Conservation (phyloP, 1,140 invertebrate genomes). For the Eumeta japonica region DNA sequence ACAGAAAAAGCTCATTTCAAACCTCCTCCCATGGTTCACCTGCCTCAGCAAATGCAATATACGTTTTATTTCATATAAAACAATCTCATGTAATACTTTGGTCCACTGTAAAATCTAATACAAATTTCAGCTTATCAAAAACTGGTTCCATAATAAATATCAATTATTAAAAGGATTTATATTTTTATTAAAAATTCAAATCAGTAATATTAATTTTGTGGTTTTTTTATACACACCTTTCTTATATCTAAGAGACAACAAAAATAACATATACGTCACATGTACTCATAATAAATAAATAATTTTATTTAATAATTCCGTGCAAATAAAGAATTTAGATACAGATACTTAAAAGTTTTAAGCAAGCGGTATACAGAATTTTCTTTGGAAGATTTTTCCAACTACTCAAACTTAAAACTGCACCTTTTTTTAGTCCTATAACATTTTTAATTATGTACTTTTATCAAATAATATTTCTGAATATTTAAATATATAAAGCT, state of each 20-base stretch:
- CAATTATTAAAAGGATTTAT: background rate
- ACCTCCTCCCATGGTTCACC: slow-evolving; percentile 32
- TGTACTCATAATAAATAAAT: too few relatives aligned
- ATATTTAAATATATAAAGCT: too few relatives aligned
- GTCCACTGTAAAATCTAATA: background rate
- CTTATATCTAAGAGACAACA: too few relatives aligned
- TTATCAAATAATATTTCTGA: too few relatives aligned
- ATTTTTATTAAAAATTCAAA: slow-evolving; percentile 7
- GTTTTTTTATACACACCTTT: too few relatives aligned
- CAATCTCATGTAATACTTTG: background rate
- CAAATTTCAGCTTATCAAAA: background rate
- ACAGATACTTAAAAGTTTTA: background rate
- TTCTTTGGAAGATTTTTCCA: too few relatives aligned
- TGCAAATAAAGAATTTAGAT: background rate
- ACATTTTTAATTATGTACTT: too few relatives aligned
- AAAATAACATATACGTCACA: too few relatives aligned
- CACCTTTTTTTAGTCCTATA: too few relatives aligned
- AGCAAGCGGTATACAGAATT: too few relatives aligned
- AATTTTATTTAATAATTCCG: background rate
- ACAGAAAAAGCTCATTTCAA: slow-evolving; percentile 42
- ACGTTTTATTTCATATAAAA: slow-evolving; percentile 38
- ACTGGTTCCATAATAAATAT: background rate
- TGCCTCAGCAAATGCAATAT: slow-evolving; percentile 49
- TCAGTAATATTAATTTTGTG: background rate
- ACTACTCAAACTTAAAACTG: too few relatives aligned